These are phyloP conservation scores for Sinocyclocheilus anophthalmus DNA, from an alignment of 2,113 vertebrate species.

Conservation along the genomic window DNA sequence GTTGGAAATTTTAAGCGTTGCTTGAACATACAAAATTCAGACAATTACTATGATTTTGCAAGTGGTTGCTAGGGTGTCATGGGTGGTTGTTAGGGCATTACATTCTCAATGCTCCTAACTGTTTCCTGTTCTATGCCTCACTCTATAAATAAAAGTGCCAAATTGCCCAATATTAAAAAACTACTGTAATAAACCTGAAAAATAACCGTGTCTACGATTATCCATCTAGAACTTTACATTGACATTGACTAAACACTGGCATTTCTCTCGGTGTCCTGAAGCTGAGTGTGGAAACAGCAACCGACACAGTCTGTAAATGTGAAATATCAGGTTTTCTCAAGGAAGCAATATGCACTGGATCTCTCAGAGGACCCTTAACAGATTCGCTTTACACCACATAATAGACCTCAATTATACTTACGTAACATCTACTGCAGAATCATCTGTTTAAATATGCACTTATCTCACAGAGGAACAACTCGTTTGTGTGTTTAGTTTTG, in stretches of 20 bases:
- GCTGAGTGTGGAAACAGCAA: background rate
- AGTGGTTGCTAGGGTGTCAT: background rate
- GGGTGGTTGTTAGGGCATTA: background rate
- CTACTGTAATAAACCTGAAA: background rate
- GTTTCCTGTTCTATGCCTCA: background rate
- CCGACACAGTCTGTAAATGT: background rate
- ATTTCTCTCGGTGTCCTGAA: background rate
- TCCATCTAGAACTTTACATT: background rate
- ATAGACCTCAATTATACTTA: background rate
- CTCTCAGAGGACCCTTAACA: conserved; percentile 1
- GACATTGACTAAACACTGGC: background rate
- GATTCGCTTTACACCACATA: conserved; percentile 1
- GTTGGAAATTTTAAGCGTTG: no score
- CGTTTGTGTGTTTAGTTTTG: background rate
- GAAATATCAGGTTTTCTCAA: conserved; percentile 6
- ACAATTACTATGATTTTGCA: background rate
- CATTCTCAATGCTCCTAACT: background rate
- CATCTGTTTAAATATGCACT: background rate
- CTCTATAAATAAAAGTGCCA: background rate
- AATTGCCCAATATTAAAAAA: background rate
- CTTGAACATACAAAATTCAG: no score
- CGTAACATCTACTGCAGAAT: conserved; percentile 5
- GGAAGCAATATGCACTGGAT: background rate
- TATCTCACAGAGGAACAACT: background rate
- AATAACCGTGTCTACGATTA: background rate